Evolutionary conservation across 2,888 invertebrate species (phyloP), one percentile per base, ranked within the genome.

Genomic region (Nomada flava): DNA sequence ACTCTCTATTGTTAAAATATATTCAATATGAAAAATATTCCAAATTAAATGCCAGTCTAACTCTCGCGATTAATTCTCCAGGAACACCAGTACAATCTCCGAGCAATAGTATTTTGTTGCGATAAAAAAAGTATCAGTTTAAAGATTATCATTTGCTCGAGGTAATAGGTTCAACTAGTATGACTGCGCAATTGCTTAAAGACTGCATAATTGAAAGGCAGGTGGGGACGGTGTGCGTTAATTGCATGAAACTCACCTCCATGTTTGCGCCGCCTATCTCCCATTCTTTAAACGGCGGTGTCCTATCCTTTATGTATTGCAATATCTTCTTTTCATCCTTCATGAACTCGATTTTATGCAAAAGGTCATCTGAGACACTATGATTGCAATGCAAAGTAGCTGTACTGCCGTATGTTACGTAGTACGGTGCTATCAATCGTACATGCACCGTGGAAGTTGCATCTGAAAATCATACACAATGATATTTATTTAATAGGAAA

Each of bases 271-370:
- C 97, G n/a, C 95, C 76, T 95, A 95, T 55, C 95, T 95, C 91
- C 95, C 96, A 93, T 96, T 95, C 92, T 85, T 95, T 95, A 92
- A 96, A 97, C 74, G 97, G 97, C 87, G 97, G 97, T 92, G 95
- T 96, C 82, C 97, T 95, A 88, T 96, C 96, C 91, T 96, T 96
- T 92, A 97, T 96, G 93, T 96, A 97, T 94, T 97, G 97, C 94
- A 97, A 97, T 94, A 97, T 96, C 94, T 97, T 97, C 92, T 95
- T 95, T 88, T 95, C 95, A 88, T 95, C 95, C 87, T 96, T 95
- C 73, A 96, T 95, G 95, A 96, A 96, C 93, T 96, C 97, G 89
- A 97, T 97, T 94, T 97, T 97, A 95, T 97, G 96, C 75, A 97
- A 95, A 89, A 96, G 95, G 91, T 96, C 96, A 62, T 96, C 95